Percentiles rank a stretch among this genome's conserved stretches.
phyloP scores from a whole-genome alignment of 1,140 invertebrate species.

The Eulimnadia texana region DNA sequence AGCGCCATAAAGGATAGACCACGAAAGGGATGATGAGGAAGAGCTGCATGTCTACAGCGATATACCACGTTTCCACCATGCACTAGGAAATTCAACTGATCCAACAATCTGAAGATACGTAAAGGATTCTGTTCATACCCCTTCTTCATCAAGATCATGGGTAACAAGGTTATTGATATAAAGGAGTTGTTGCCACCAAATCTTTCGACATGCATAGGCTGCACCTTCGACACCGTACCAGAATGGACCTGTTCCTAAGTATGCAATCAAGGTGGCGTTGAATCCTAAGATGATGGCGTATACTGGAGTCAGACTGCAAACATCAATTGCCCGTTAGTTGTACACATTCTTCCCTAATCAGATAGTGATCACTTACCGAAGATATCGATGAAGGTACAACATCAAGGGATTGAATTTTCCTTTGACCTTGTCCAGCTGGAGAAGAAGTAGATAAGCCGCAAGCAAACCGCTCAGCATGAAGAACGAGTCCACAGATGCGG shows the following conservation, averaged over 20 bases:
- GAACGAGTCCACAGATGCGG: slow-evolving; percentile 6
- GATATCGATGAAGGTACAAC: slow-evolving; percentile 17
- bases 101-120: background rate
- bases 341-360: background rate
- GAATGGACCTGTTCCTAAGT: slow-evolving; percentile 47
- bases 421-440: slow-evolving; percentile 12
- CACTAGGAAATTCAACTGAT: slow-evolving; percentile 37
- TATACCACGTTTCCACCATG: slow-evolving; percentile 65
- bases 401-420: slow-evolving; percentile 17
- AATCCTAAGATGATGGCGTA: slow-evolving; percentile 69
- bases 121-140: background rate
- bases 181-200: slow-evolving; percentile 38
- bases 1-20: slow-evolving; percentile 37
- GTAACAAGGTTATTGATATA: slow-evolving; percentile 21
- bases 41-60: slow-evolving; percentile 67
- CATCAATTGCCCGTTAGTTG: background rate
- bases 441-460: slow-evolving; percentile 12
- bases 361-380: slow-evolving; percentile 16
- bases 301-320: slow-evolving; percentile 53
- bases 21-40: slow-evolving; percentile 56
- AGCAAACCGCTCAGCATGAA: slow-evolving; percentile 11
- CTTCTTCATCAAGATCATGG: background rate
- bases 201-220: slow-evolving; percentile 36
- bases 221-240: slow-evolving; percentile 47
- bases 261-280: slow-evolving; percentile 50